A percentile compares a stretch with the other conserved stretches of the same genome.
Conservation (phyloP, 2,113 vertebrate genomes). For the Pimephales promelas region DNA sequence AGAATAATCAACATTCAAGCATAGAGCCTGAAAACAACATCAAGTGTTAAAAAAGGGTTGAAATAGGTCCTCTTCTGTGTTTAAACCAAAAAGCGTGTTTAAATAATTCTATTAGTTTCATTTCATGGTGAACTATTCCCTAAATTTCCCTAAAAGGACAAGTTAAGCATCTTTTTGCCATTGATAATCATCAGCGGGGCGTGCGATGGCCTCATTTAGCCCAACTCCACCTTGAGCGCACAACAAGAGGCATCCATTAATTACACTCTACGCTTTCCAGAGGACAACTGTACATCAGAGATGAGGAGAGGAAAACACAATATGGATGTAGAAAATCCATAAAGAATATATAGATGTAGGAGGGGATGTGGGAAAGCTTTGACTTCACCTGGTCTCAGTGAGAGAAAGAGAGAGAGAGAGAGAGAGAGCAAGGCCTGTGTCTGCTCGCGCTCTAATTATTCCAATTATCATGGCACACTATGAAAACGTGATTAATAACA, state of each 20-base stretch:
- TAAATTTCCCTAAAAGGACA: neutral
- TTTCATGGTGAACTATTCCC: neutral
- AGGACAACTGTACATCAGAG: constrained; percentile 65
- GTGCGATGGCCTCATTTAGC: constrained; percentile 73
- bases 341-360: constrained; percentile 14
- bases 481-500: constrained; percentile 99
- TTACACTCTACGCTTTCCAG: constrained; percentile 80
- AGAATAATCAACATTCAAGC: too few relatives aligned
- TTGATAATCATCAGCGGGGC: constrained; percentile 62
- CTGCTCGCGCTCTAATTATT: constrained; percentile 97
- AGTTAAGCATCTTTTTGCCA: constrained; percentile 41
- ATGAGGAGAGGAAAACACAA: constrained; percentile 44
- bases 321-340: constrained; percentile 17
- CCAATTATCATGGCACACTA: constrained; percentile 99
- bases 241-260: constrained; percentile 81
- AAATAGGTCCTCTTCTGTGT: too few relatives aligned
- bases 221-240: constrained; percentile 66
- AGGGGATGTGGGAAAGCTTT: constrained; percentile 55
- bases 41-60: too few relatives aligned
- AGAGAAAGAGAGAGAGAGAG: constrained; percentile 67
- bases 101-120: neutral
- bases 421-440: constrained; percentile 78
- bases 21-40: too few relatives aligned
- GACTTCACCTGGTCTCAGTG: constrained; percentile 53
- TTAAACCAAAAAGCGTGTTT: too few relatives aligned